Base-by-base conservation (phyloP, 2,888 invertebrate genomes). In the Hypolimnas misippus region DNA sequence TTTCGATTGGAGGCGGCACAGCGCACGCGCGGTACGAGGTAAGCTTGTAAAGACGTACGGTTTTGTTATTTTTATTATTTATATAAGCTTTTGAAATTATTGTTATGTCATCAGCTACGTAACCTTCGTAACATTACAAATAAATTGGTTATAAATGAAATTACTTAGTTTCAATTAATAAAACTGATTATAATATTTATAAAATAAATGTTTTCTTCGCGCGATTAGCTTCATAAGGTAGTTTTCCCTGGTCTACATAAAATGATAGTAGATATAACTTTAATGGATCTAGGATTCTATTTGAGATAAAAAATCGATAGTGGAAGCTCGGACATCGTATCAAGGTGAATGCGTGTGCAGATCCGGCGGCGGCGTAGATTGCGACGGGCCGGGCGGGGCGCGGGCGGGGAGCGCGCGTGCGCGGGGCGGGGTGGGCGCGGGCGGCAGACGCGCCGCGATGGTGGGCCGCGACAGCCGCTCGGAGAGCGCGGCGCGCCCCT, bases 391-490 rank as follows among this genome's bases (percentile, higher is more conserved):
- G 58, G 59, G 56, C 52, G 59, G 33, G 72, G 79, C 71, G 77
- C 73, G 68, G 75, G 75, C 73, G 77, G 76, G 75, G 66, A 70
- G 70, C 71, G 78, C 75, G 79, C 74, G 79, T 76, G 81, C 76
- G 79, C 70, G 75, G 73, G 69, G 74, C 71, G 74, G 76, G 80
- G 77, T 78, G 80, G 81, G 83, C 80, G 81, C 73, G 71, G 82
- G 83, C 87, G 87, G 86, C 88, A 90, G 89, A 89, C 89, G 90
- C 88, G 90, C 89, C 89, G 89, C 90, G 89, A 89, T 89, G 90
- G 87, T 89, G 91, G 93, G 88, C 92, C 90, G 92, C 92, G 91
- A 89, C 92, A 92, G 92, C 92, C 92, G 92, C 91, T 88, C 88
- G 81, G 82, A 82, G 88, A 89, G 88, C 89, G 92, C 91, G 91